Base-by-base conservation (phyloP, 2,113 vertebrate species). In the Syngnathus floridae region DNA sequence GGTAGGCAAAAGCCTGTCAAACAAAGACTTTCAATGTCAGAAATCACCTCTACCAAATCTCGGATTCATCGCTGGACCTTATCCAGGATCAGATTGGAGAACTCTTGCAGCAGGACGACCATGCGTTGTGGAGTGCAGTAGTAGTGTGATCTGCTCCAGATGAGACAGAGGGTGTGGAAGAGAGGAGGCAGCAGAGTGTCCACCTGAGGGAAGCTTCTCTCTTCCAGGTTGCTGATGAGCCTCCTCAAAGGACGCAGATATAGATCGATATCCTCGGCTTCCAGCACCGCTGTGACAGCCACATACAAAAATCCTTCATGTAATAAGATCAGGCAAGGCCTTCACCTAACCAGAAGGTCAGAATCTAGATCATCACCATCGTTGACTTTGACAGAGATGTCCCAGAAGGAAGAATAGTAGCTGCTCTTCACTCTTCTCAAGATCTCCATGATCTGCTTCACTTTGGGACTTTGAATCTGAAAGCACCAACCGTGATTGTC, bases 41-140 rank as follows among this genome's bases (percentile, higher is more conserved):
- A 19, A 11, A 48, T 65, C 22, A 62, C 22, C 8, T 48, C 38
- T 12, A 46, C 5, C 3, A 31, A 31, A 31, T 31, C 26, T 31
- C 26, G 1, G 48, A n/a, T 36, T 4, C 1, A 60, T 35, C 9
- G 22, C n/a, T 21, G 7, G 88, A 94, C 88, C 90, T 93, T 93
- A 77, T 94, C 93, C 73, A 93, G 91, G 68, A 95, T 90, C 71
- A 94, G 86, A 89, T 92, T 93, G 86, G 91, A 93, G 88, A 94
- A 93, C 82, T 95, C 91, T 70, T 88, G 86, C 71, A 95, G 81
- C 65, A 93, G 91, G 66, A 93, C 90, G 82, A 92, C 88, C 72
- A 88, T 90, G 78, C 90, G 91, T 41, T 82, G 80, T 61, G 91
- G 91, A 74, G 80, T 86, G 79, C 91, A 91, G 70, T 84, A 90